phyloP scores from a whole-genome alignment of 1,140 invertebrate genomes.

The Cherax quadricarinatus region DNA sequence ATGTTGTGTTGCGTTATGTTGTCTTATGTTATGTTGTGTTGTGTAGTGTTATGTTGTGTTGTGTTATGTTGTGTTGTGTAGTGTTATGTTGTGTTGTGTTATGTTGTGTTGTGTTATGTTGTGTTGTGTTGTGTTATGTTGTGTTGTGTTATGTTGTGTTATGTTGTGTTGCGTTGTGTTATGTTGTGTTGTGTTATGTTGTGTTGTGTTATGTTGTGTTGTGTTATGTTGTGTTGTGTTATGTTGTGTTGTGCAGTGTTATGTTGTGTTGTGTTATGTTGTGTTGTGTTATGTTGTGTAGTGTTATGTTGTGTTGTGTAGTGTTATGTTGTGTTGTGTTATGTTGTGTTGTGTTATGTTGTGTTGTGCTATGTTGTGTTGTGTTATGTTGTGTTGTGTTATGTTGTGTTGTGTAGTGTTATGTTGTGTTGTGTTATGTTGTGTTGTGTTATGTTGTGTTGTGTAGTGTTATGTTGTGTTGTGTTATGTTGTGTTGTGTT shows the following conservation, averaged over 20 bases:
- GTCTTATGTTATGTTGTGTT: not conserved
- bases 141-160: not conserved
- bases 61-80: not conserved
- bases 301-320: no score
- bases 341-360: no score
- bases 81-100: not conserved
- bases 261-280: slow-evolving; percentile 24
- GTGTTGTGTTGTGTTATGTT: not conserved
- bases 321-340: no score
- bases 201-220: not conserved
- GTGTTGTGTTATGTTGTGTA: no score
- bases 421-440: no score
- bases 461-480: not conserved
- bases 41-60: not conserved
- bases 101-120: not conserved
- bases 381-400: no score
- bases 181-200: not conserved
- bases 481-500: not conserved
- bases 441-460: not conserved
- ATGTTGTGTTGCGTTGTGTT: not conserved
- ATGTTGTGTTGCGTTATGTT: slow-evolving; percentile 17
- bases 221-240: not conserved
- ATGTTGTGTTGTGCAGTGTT: slow-evolving; percentile 7
- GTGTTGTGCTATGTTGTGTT: no score
- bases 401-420: no score